Conservation (phyloP, 2,113 vertebrate genomes). For the Chitala chitala region DNA sequence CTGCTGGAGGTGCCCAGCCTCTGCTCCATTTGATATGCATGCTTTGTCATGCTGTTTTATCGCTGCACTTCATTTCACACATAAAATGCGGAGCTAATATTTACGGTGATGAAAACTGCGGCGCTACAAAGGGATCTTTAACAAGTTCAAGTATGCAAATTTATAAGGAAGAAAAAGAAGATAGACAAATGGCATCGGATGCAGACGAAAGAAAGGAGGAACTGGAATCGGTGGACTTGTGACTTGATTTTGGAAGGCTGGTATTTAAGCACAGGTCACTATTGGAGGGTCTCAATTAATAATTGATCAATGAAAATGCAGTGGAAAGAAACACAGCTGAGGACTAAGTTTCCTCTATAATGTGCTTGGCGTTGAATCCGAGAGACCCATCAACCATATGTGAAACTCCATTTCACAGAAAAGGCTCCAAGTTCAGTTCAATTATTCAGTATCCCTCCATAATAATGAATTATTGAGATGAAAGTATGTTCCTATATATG, state of each 20-base stretch:
- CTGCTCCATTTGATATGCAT: background rate
- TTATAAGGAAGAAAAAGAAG: too few relatives aligned
- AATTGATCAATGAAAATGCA: slow-evolving; percentile 68
- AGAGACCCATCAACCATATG: slow-evolving; percentile 69
- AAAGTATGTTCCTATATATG: slow-evolving; percentile 71
- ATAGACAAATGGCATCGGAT: background rate
- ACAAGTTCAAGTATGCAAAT: slow-evolving; percentile 5
- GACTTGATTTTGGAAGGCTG: background rate
- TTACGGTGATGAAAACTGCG: background rate
- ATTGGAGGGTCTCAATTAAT: slow-evolving; percentile 61
- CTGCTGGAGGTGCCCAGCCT: background rate
- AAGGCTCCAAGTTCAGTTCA: slow-evolving; percentile 74
- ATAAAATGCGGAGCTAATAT: background rate
- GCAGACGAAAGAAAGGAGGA: background rate
- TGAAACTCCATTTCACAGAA: slow-evolving; percentile 66
- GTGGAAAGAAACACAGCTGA: slow-evolving; percentile 70
- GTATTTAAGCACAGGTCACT: slow-evolving; percentile 59
- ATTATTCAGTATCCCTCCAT: slow-evolving; percentile 74
- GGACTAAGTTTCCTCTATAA: slow-evolving; percentile 62
- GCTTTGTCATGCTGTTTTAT: background rate
- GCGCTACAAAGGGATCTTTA: background rate
- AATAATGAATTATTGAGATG: slow-evolving; percentile 73
- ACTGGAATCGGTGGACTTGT: background rate
- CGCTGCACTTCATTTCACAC: background rate
- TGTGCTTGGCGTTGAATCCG: slow-evolving; percentile 58